A percentile compares a stretch with the other conserved stretches of the same genome.
Conservation (phyloP, 2,113 vertebrate genomes). For the Kryptolebias marmoratus region DNA sequence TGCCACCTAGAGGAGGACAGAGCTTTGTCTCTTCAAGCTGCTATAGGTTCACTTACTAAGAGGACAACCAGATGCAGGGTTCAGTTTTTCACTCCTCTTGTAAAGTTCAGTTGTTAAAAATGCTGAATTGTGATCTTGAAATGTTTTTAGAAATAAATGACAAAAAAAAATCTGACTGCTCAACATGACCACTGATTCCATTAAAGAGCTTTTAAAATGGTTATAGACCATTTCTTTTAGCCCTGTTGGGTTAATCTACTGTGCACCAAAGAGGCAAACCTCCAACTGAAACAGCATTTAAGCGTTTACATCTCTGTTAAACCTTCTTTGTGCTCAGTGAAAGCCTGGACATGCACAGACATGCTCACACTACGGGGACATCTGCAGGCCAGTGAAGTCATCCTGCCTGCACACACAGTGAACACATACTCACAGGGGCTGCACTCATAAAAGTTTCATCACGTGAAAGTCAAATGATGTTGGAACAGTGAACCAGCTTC, state of each 20-base stretch:
- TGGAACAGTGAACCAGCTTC: conserved; percentile 89
- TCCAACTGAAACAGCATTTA: not conserved
- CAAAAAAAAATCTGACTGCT: not conserved
- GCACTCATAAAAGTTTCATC: conserved; percentile 91
- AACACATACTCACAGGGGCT: conserved; percentile 54
- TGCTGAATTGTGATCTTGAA: not conserved
- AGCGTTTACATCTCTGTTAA: not conserved
- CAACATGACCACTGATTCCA: not conserved
- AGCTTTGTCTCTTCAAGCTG: not conserved
- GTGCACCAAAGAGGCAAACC: not conserved
- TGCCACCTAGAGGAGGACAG: conserved; percentile 77
- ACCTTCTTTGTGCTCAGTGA: conserved; percentile 43
- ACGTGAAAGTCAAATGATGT: conserved; percentile 93
- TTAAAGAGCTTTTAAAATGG: not conserved
- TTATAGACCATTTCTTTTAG: too few species aligned
- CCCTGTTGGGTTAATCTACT: too few species aligned
- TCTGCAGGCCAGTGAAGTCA: conserved; percentile 42
- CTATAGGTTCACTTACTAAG: not conserved
- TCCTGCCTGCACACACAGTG: conserved; percentile 26
- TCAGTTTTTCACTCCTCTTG: not conserved
- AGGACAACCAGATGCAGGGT: not conserved
- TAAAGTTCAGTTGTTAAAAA: not conserved
- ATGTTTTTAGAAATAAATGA: too few species aligned
- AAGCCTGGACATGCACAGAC: conserved; percentile 59
- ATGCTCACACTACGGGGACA: conserved; percentile 72